Conservation (phyloP, 2,797 vertebrate genomes). For the Enteromius treurensis region DNA sequence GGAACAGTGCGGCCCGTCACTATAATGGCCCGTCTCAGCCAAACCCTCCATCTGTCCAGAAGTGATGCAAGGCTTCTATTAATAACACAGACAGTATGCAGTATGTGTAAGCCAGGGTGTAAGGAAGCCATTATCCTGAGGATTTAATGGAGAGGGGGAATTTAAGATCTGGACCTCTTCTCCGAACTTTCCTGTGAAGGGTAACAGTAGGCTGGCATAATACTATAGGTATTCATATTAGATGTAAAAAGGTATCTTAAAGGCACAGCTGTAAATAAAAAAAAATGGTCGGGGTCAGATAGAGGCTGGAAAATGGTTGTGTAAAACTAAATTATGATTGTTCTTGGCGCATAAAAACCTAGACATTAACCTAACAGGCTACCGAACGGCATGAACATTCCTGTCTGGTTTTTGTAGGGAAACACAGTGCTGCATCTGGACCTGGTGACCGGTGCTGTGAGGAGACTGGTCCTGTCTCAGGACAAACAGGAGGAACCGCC, state of each 20-base stretch:
- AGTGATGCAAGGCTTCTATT: conserved; percentile 80
- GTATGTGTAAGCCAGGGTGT: neutral
- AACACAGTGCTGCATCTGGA: conserved; percentile 90
- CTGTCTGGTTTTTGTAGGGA: conserved; percentile 74
- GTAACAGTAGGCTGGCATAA: conserved; percentile 57
- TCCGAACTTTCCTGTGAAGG: conserved; percentile 66
- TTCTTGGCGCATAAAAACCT: conserved; percentile 5
- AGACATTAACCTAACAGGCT: neutral
- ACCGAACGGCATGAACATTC: neutral
- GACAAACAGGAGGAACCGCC: conserved; percentile 72
- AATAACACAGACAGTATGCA: conserved; percentile 75
- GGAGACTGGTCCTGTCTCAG: conserved; percentile 77
- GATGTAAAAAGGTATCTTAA: neutral
- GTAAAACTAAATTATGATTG: neutral
- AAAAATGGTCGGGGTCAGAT: neutral
- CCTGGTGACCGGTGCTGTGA: conserved; percentile 80
- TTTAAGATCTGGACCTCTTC: conserved; percentile 64
- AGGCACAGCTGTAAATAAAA: neutral
- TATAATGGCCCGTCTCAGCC: conserved; percentile 72
- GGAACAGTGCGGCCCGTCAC: conserved; percentile 66
- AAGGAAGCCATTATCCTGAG: conserved; percentile 83
- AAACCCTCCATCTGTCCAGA: conserved; percentile 74
- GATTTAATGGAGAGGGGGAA: conserved; percentile 62
- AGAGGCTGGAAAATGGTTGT: neutral
- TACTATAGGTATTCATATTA: neutral